These are phyloP conservation scores for Drosophila imparisetae DNA, from an alignment of 2,888 invertebrate species.

Conservation along the genomic window DNA sequence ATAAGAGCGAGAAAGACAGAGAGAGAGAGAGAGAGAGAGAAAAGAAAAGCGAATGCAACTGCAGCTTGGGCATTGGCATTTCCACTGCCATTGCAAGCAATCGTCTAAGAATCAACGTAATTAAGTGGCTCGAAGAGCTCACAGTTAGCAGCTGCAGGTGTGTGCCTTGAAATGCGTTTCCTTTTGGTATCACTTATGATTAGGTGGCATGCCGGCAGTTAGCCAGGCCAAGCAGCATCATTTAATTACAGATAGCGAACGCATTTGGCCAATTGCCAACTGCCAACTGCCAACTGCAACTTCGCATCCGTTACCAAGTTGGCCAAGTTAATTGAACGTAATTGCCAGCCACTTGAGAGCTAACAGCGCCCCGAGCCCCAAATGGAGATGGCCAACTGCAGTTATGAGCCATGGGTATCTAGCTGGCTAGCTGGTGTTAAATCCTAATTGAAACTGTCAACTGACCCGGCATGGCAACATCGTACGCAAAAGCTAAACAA, in stretches of 20 bases:
- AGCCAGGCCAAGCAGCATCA: conserved; percentile 53
- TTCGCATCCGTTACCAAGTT: conserved; percentile 75
- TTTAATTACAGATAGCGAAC: conserved; percentile 66
- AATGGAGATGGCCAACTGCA: conserved; percentile 31
- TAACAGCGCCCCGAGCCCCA: conserved; percentile 53
- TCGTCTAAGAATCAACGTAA: conserved; percentile 66
- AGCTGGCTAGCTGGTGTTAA: conserved; percentile 43
- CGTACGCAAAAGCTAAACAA: conserved; percentile 22
- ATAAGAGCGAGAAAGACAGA: not conserved
- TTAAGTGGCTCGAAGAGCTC: conserved; percentile 51
- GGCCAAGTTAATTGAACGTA: conserved; percentile 77
- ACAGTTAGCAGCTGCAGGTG: conserved; percentile 41
- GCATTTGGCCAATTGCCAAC: conserved; percentile 65
- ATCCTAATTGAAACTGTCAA: conserved; percentile 66
- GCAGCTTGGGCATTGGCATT: conserved; percentile 37
- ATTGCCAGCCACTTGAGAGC: conserved; percentile 78
- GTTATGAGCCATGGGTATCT: conserved; percentile 20
- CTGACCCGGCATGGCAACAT: conserved; percentile 33
- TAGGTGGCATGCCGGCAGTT: conserved; percentile 74
- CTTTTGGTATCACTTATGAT: conserved; percentile 79
- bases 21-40: not conserved
- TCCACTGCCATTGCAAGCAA: conserved; percentile 58
- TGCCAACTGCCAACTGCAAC: not conserved
- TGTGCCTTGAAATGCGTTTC: conserved; percentile 69
- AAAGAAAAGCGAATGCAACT: conserved; percentile 10